Percentiles rank a stretch among this genome's conserved stretches.
phyloP scores from a whole-genome alignment of 1,140 invertebrate genomes.

The Scylla paramamosain region DNA sequence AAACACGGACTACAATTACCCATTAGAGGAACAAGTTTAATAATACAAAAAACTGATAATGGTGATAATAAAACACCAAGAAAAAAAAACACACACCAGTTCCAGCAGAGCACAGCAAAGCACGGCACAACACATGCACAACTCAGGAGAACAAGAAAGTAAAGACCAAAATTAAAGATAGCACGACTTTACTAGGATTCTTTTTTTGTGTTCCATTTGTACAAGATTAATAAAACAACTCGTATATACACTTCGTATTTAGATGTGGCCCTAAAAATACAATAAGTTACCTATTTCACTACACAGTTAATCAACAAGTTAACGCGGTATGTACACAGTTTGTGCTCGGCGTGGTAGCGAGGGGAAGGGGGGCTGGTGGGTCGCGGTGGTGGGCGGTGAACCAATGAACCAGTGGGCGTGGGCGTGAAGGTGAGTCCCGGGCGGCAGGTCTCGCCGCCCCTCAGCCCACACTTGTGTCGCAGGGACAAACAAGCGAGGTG shows the following conservation, averaged over 20 bases:
- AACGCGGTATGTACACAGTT: conserved; percentile 64
- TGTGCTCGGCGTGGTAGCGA: conserved; percentile 57
- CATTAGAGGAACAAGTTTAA: neutral
- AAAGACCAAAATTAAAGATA: conserved; percentile 41
- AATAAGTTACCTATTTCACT: conserved; percentile 76
- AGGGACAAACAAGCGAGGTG: neutral
- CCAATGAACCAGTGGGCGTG: neutral
- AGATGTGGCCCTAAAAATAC: conserved; percentile 55
- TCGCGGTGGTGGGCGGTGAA: neutral
- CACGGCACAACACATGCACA: neutral
- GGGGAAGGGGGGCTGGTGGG: neutral
- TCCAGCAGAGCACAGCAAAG: neutral
- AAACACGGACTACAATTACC: neutral
- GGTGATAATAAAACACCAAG: too few species aligned
- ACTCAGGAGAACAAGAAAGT: neutral
- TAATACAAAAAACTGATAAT: neutral
- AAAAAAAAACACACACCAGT: too few species aligned
- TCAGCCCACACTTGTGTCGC: neutral
- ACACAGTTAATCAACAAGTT: conserved; percentile 72
- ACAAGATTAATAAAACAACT: conserved; percentile 72
- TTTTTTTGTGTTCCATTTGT: conserved; percentile 65
- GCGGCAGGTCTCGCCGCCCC: neutral
- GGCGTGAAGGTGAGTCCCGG: neutral
- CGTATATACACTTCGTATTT: conserved; percentile 53
- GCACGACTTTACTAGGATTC: conserved; percentile 67